Evolutionary conservation across 1,140 invertebrate genomes (phyloP), one percentile per base, ranked within the genome.

Genomic region (Cydia fagiglandana): DNA sequence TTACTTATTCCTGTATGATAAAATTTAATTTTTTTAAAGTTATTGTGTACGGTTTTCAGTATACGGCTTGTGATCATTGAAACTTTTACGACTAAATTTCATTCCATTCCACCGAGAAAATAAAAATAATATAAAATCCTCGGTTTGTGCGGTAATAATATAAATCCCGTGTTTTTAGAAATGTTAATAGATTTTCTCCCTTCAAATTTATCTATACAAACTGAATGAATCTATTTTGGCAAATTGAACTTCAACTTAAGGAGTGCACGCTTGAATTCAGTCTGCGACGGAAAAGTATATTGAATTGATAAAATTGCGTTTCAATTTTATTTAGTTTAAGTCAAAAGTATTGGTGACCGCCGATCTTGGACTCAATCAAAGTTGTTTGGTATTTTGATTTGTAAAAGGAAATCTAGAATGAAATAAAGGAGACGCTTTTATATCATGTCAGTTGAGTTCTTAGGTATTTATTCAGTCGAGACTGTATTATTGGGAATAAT

Each of bases 291-390:
- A 61, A 61, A 24, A 24, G 17, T 61, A 61, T 61, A 61, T 61
- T 61, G 56, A 61, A 61, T 17, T 56, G 53, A 56, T 61, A 61
- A 61, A 61, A 61, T 61, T 61, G 56, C n/a, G 20, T 61, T 24
- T 61, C 20, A 61, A 61, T 10, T 61, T 24, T 24, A 61, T 24
- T 24, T 61, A 56, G 17, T 61, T 61, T 20, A 12, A 61, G 50
- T n/a, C 50, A 47, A 47, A 47, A 15, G 45, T 47, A 15, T 17
- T 53, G 50, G 50, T 53, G 50, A 53, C 50, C 50, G 50, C 0
- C 6, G n/a, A 13, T 15, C 45, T 13, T 2, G 3, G 3, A 47
- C 2, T 47, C 45, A 47, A 47, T 15, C 10, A 13, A 3, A 47
- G 12, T 56, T 17, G 53, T 56, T 56, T 56, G 53, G 7, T 56